phyloP scores from a whole-genome alignment of 2,797 vertebrate species.

The Danio choprae region DNA sequence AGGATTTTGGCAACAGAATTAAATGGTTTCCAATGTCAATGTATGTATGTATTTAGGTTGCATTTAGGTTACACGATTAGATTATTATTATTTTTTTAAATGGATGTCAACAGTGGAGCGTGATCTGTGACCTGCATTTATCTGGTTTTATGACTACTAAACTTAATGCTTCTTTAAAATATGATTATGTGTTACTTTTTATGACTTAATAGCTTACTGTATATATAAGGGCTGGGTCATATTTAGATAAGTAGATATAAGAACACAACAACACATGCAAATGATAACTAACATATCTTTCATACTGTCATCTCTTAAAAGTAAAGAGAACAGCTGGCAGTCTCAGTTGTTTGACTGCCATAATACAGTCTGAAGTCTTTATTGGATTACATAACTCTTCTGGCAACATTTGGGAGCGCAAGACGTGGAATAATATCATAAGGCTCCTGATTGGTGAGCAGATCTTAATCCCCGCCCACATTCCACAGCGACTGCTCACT shows the following conservation, averaged over 20 bases:
- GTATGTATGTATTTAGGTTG: slow-evolving; percentile 44
- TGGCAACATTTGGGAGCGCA: slow-evolving; percentile 67
- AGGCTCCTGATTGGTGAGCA: slow-evolving; percentile 63
- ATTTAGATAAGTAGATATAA: background rate
- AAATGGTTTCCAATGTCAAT: slow-evolving; percentile 49
- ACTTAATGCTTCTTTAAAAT: slow-evolving; percentile 19
- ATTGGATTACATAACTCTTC: slow-evolving; percentile 76
- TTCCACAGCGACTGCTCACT: slow-evolving; percentile 67
- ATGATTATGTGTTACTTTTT: background rate
- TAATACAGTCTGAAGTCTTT: slow-evolving; percentile 73
- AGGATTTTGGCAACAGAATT: slow-evolving; percentile 44
- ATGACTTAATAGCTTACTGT: background rate
- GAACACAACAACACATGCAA: background rate
- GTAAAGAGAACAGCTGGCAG: slow-evolving; percentile 52
- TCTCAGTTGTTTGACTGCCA: slow-evolving; percentile 65
- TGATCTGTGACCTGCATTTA: background rate
- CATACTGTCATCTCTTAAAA: slow-evolving; percentile 44
- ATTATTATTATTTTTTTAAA: background rate
- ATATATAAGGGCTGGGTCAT: background rate
- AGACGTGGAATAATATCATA: slow-evolving; percentile 63
- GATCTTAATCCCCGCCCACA: slow-evolving; percentile 68
- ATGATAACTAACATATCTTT: slow-evolving; percentile 5
- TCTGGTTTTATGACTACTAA: slow-evolving; percentile 21
- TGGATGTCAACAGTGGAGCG: background rate
- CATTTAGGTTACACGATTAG: slow-evolving; percentile 20